A percentile compares a stretch with the other conserved stretches of the same genome.
Evolutionary conservation across 1,140 invertebrate genomes (phyloP).

Genomic region (Dendrolimus punctatus): DNA sequence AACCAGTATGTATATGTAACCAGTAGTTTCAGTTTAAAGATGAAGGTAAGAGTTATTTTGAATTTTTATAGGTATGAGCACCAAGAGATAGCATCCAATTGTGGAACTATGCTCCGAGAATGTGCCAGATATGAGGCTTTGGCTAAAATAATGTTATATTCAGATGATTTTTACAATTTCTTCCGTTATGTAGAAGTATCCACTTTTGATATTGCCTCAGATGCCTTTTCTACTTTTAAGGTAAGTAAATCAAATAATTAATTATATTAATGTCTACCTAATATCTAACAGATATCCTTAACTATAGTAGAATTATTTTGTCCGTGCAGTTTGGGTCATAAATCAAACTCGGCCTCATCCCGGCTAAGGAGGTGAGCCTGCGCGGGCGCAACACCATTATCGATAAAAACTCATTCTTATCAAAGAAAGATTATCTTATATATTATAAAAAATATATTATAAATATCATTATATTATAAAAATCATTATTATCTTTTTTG

Average conservation of each 20-base stretch:
- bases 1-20: slow-evolving; percentile 1
- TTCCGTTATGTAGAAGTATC: slow-evolving; percentile 99
- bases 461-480: too few species aligned
- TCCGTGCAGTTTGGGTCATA: too few species aligned
- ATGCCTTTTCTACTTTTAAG: slow-evolving; percentile 99
- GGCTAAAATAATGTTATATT: slow-evolving; percentile 98
- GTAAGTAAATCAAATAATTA: slow-evolving; percentile 65
- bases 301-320: too few species aligned
- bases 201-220: slow-evolving; percentile 99
- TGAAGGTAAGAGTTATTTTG: neutral
- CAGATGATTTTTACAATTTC: slow-evolving; percentile 99
- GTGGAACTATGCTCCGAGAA: slow-evolving; percentile 98
- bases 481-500: too few species aligned
- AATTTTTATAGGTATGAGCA: slow-evolving; percentile 90
- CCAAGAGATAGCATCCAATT: slow-evolving; percentile 98
- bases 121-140: slow-evolving; percentile 97
- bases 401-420: too few species aligned
- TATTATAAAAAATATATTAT: too few species aligned
- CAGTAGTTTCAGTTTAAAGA: neutral
- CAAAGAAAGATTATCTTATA: too few species aligned
- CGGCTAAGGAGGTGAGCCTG: too few species aligned
- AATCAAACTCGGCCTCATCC: too few species aligned
- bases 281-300: too few species aligned
- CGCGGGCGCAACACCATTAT: too few species aligned
- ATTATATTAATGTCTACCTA: neutral